A percentile compares a stretch with the other conserved stretches of the same genome.
phyloP scores from a whole-genome alignment of 1,140 invertebrate genomes.

The Drosophila athabasca region DNA sequence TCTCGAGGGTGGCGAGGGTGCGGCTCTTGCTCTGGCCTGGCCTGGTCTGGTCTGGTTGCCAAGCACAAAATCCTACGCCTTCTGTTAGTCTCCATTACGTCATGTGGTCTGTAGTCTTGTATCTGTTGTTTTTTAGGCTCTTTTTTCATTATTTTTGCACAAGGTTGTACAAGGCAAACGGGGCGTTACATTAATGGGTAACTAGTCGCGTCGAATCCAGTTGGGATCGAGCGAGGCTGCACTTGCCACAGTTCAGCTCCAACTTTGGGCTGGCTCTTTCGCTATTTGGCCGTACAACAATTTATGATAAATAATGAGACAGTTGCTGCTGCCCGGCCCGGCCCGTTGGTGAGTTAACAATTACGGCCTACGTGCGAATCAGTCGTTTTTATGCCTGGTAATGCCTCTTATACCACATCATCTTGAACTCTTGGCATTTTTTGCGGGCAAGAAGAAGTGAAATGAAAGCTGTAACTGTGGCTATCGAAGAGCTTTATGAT shows the following conservation, averaged over 20 bases:
- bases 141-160: slow-evolving; percentile 46
- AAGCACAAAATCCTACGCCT: slow-evolving; percentile 68
- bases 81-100: slow-evolving; percentile 57
- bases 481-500: too few species aligned
- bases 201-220: slow-evolving; percentile 50
- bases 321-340: slow-evolving; percentile 6
- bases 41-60: neutral
- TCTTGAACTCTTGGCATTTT: slow-evolving; percentile 66
- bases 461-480: too few species aligned
- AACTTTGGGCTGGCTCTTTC: slow-evolving; percentile 49
- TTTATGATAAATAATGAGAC: slow-evolving; percentile 76
- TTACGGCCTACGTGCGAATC: slow-evolving; percentile 73
- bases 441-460: slow-evolving; percentile 6
- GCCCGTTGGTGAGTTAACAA: slow-evolving; percentile 50
- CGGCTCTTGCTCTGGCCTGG: slow-evolving; percentile 8
- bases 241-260: slow-evolving; percentile 59
- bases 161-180: slow-evolving; percentile 82
- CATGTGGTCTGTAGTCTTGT: slow-evolving; percentile 42
- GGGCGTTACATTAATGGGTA: slow-evolving; percentile 78
- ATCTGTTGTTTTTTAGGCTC: slow-evolving; percentile 9
- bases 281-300: slow-evolving; percentile 44
- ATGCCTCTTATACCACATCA: slow-evolving; percentile 31
- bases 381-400: neutral
- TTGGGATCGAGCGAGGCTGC: slow-evolving; percentile 32
- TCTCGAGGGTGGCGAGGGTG: slow-evolving; percentile 42